Evolutionary conservation across 2,797 vertebrate genomes (phyloP).

Genomic region (Sebastes flavidus): DNA sequence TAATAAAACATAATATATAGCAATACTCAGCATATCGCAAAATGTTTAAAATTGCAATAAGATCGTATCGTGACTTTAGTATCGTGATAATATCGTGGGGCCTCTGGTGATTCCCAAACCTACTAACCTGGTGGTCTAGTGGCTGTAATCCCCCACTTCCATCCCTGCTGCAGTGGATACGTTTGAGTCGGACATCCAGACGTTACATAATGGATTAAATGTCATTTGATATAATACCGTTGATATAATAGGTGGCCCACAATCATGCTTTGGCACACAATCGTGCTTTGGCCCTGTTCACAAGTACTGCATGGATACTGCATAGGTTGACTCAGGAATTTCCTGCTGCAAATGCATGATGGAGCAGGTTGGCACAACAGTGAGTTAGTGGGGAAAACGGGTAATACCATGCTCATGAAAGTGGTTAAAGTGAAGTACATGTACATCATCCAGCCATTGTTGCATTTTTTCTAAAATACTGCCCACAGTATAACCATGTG

Average conservation of each 20-base stretch:
- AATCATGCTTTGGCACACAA: not conserved
- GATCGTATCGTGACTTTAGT: no score
- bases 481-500: not conserved
- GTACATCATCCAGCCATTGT: not conserved
- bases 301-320: slow-evolving; percentile 4
- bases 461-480: not conserved
- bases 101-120: no score
- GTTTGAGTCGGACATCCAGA: not conserved
- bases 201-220: not conserved
- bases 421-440: not conserved
- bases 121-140: not conserved
- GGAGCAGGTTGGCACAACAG: not conserved
- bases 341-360: slow-evolving; percentile 1
- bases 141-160: not conserved
- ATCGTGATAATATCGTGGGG: no score
- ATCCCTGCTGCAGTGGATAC: not conserved
- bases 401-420: not conserved
- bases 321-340: slow-evolving; percentile 11
- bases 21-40: no score
- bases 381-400: not conserved
- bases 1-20: no score
- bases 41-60: no score
- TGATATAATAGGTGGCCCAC: no score
- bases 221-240: not conserved
- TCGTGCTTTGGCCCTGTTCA: not conserved